Conservation (phyloP, 2,797 vertebrate genomes). For the Bucorvus abyssinicus region DNA sequence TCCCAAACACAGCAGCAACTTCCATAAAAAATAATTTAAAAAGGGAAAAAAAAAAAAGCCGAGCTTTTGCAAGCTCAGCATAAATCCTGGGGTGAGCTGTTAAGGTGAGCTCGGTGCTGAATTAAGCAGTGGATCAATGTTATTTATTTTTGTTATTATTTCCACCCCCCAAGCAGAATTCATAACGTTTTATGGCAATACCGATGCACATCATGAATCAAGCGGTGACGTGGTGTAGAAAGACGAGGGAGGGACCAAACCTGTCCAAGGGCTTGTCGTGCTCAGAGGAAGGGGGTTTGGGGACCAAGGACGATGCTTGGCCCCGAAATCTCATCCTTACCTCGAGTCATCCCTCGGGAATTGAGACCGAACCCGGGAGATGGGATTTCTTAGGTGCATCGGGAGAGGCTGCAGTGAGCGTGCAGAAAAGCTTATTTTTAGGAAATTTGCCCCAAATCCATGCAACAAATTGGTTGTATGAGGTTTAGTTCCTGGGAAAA, state of each 20-base stretch:
- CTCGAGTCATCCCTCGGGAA: not conserved
- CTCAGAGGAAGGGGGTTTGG: not conserved
- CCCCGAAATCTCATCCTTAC: rapidly evolving
- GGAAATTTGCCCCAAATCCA: not conserved
- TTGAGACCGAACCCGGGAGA: rapidly evolving
- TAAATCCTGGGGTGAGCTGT: constrained; percentile 46
- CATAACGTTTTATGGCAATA: constrained; percentile 62
- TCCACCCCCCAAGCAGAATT: constrained; percentile 29
- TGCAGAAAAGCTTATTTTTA: not conserved
- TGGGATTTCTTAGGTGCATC: not conserved
- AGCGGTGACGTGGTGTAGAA: not conserved
- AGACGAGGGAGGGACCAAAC: not conserved
- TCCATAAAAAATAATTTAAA: not conserved
- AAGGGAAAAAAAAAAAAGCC: not conserved
- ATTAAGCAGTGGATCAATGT: constrained; percentile 59
- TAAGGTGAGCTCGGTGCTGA: not conserved
- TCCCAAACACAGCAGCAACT: not conserved
- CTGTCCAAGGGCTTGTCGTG: rapidly evolving
- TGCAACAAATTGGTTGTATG: rapidly evolving
- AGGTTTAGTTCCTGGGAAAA: not conserved
- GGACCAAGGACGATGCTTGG: rapidly evolving
- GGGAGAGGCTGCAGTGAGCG: not conserved
- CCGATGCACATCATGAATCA: constrained; percentile 49
- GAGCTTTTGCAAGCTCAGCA: not conserved
- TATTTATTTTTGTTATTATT: not conserved